Evolutionary conservation across 1,140 invertebrate species (phyloP).

Genomic region (Scaptomyza hsui): DNA sequence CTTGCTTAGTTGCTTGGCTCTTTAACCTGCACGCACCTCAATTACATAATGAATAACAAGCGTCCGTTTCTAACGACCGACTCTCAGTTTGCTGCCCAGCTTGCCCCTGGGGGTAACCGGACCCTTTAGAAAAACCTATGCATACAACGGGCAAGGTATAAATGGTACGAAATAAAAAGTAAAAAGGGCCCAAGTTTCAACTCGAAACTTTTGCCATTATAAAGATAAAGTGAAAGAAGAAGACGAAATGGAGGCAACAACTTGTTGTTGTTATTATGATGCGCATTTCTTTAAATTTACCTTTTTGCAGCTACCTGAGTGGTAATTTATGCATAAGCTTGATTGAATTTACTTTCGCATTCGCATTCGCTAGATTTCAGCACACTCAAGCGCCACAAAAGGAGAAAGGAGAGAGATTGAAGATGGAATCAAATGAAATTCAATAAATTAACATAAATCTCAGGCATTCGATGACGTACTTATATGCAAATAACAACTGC

Average conservation of each 20-base stretch:
- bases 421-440: slow-evolving; percentile 67
- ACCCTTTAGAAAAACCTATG: slow-evolving; percentile 25
- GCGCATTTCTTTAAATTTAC: slow-evolving; percentile 25
- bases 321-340: slow-evolving; percentile 74
- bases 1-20: slow-evolving; percentile 6
- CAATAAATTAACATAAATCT: slow-evolving; percentile 82
- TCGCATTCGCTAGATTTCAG: slow-evolving; percentile 50
- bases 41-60: slow-evolving; percentile 77
- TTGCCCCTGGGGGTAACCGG: slow-evolving; percentile 35
- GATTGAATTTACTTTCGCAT: slow-evolving; percentile 65
- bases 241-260: slow-evolving; percentile 40
- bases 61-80: slow-evolving; percentile 51
- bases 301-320: slow-evolving; percentile 16
- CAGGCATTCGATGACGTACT: slow-evolving; percentile 42
- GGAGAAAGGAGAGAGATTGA: slow-evolving; percentile 5
- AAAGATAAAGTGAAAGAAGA: slow-evolving; percentile 61
- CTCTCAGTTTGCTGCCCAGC: slow-evolving; percentile 7
- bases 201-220: slow-evolving; percentile 77
- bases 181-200: slow-evolving; percentile 21
- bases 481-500: slow-evolving; percentile 63
- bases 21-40: slow-evolving; percentile 50
- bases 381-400: slow-evolving; percentile 10
- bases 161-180: slow-evolving; percentile 37
- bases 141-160: slow-evolving; percentile 21
- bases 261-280: slow-evolving; percentile 36